Evolutionary conservation across 2,797 vertebrate species (phyloP).

Genomic region (Parauchenoglanis ngamensis): DNA sequence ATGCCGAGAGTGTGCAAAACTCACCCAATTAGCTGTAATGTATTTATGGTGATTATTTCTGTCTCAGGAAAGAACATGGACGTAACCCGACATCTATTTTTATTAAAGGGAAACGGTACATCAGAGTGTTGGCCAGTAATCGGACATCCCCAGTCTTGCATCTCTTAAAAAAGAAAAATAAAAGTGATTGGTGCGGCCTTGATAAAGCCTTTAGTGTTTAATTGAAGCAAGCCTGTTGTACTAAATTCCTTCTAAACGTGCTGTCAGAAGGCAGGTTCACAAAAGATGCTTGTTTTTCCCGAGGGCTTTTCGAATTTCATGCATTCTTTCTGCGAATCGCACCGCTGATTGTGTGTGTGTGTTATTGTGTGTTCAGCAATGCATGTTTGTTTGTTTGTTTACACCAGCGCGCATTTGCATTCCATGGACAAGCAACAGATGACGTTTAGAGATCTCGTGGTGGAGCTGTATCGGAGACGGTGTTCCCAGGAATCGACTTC

Average conservation of each 20-base stretch:
- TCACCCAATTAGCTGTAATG: not conserved
- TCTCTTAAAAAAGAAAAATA: no score
- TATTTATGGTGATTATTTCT: not conserved
- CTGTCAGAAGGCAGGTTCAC: not conserved
- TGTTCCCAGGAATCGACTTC: slow-evolving; percentile 32
- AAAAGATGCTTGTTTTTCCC: not conserved
- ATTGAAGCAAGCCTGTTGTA: not conserved
- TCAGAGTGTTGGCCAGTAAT: not conserved
- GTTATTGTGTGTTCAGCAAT: not conserved
- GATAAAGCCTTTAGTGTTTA: not conserved
- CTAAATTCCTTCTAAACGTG: not conserved
- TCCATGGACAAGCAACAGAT: not conserved
- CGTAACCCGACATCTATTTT: not conserved
- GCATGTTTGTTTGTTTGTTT: slow-evolving; percentile 6
- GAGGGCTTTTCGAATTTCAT: not conserved
- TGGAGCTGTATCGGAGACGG: not conserved
- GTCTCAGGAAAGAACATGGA: no score
- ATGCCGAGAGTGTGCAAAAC: not conserved
- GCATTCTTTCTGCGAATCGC: not conserved
- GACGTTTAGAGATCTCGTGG: not conserved
- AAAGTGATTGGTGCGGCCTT: not conserved
- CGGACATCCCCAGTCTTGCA: not conserved
- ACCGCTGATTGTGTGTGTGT: not conserved
- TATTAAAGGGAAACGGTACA: not conserved
- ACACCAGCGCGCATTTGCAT: not conserved